phyloP scores from a whole-genome alignment of 2,113 vertebrate genomes.

The Macaca mulatta region DNA sequence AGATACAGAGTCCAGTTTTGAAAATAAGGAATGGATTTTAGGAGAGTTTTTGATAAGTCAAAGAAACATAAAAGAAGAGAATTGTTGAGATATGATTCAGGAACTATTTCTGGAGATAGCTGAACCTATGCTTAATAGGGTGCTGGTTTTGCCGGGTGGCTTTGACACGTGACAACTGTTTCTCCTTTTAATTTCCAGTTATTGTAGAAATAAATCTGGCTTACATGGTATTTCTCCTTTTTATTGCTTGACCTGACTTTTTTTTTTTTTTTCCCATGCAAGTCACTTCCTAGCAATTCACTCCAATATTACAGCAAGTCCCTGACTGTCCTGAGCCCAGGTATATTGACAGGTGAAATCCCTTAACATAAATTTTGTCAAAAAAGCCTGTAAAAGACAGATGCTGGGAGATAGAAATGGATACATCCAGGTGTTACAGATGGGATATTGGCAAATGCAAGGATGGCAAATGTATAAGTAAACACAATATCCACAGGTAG shows the following conservation, averaged over 20 bases:
- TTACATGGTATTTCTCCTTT: neutral
- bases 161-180: neutral
- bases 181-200: neutral
- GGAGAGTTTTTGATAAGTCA: conserved; percentile 25
- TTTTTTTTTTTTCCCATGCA: neutral
- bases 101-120: neutral
- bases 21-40: conserved; percentile 41
- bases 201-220: neutral
- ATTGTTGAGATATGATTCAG: neutral
- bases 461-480: neutral
- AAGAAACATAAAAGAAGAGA: neutral
- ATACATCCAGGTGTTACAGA: conserved; percentile 23
- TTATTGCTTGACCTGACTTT: conserved; percentile 17
- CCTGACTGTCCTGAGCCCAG: neutral
- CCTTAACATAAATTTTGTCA: neutral
- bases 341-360: neutral
- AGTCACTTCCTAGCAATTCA: neutral
- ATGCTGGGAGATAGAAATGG: neutral
- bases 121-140: neutral
- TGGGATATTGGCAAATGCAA: neutral
- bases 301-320: neutral
- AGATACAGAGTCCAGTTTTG: conserved; percentile 42
- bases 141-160: neutral
- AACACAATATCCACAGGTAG: conserved; percentile 13
- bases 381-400: conserved; percentile 39